Evolutionary conservation across 2,888 invertebrate genomes (phyloP).

Genomic region (Norana najaformis): DNA sequence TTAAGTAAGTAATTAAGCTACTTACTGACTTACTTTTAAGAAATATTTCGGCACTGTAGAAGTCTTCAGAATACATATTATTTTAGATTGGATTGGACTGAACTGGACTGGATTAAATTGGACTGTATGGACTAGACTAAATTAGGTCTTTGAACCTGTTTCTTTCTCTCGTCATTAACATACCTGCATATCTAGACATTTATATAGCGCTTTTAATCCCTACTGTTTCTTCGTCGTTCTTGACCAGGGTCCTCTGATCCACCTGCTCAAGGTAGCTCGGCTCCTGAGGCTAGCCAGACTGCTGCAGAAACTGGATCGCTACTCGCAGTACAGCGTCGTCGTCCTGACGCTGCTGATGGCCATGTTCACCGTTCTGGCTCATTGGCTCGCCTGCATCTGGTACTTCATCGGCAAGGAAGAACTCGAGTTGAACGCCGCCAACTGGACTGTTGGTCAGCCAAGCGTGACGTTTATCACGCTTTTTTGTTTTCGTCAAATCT

Average conservation of each 20-base stretch:
- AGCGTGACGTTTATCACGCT: not conserved
- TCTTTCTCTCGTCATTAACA: not conserved
- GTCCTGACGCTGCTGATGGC: constrained; percentile 91
- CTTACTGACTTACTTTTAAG: no score
- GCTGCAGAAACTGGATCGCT: constrained; percentile 89
- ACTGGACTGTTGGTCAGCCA: constrained; percentile 80
- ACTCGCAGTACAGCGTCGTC: constrained; percentile 92
- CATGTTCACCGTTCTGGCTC: constrained; percentile 88
- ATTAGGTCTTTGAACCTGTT: not conserved
- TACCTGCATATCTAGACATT: not conserved
- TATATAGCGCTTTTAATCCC: not conserved
- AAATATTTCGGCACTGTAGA: not conserved
- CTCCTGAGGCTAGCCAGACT: constrained; percentile 84
- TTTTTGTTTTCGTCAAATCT: no score
- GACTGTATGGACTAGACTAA: not conserved
- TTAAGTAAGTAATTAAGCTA: no score
- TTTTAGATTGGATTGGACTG: not conserved
- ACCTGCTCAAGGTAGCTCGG: constrained; percentile 88
- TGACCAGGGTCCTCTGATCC: constrained; percentile 67
- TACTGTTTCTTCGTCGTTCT: not conserved
- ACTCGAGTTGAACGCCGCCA: constrained; percentile 71
- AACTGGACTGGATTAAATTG: not conserved
- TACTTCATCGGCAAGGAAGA: constrained; percentile 91
- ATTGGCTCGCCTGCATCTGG: constrained; percentile 97
- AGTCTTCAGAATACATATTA: not conserved